Evolutionary conservation across 2,888 invertebrate genomes (phyloP).

Genomic region (Trichogramma dendrolimi): DNA sequence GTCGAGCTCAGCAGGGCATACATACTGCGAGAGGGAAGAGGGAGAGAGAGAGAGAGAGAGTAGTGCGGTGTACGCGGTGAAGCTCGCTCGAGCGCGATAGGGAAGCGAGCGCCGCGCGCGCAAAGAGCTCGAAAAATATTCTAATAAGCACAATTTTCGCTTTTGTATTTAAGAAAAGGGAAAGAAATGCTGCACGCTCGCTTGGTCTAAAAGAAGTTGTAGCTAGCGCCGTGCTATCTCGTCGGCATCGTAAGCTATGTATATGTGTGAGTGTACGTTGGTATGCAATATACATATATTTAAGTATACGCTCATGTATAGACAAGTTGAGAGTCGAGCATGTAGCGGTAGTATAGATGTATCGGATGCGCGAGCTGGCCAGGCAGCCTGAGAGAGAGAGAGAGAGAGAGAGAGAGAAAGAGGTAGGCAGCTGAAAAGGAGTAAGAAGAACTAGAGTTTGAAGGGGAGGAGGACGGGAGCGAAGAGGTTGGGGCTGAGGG

Average conservation of each 20-base stretch:
- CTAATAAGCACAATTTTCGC: conserved; percentile 50
- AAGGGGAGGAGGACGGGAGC: conserved; percentile 36
- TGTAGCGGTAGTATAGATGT: conserved; percentile 5
- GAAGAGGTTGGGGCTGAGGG: conserved; percentile 40
- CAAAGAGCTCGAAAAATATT: conserved; percentile 44
- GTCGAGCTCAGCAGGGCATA: too few species aligned
- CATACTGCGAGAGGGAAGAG: too few species aligned
- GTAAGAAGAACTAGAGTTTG: conserved; percentile 24
- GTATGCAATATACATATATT: too few species aligned
- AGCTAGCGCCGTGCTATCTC: conserved; percentile 16
- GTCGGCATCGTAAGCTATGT: too few species aligned
- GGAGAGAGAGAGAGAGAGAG: conserved; percentile 4
- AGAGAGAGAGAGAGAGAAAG: conserved; percentile 33
- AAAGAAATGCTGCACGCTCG: conserved; percentile 37
- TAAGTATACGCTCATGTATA: not conserved
- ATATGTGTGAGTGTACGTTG: too few species aligned
- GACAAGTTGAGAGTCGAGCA: conserved; percentile 22
- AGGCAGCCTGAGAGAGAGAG: conserved; percentile 16
- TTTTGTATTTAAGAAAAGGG: conserved; percentile 49
- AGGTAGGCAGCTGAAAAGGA: conserved; percentile 43
- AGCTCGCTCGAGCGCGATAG: conserved; percentile 31
- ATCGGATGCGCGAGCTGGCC: conserved; percentile 5
- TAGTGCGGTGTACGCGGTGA: conserved; percentile 14
- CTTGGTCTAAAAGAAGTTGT: too few species aligned
- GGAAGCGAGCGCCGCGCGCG: not conserved